phyloP scores from a whole-genome alignment of 2,797 vertebrate species.

The Leucoraja ocellata region DNA sequence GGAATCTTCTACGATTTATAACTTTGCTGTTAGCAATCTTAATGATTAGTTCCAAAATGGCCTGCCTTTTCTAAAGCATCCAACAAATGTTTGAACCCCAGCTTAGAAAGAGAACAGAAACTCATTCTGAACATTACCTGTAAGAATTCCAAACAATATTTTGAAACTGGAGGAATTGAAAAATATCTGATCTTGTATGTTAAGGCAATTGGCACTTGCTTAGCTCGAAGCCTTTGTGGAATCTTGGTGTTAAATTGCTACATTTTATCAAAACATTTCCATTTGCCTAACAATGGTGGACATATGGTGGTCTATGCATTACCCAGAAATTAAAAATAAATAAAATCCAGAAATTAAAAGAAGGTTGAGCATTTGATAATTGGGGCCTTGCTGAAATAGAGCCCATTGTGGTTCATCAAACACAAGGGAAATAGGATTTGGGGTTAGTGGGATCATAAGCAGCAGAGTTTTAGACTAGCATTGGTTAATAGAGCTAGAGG shows the following conservation, averaged over 20 bases:
- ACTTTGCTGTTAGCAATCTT: slow-evolving; percentile 13
- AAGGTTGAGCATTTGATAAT: too few species aligned
- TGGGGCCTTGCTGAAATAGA: too few species aligned
- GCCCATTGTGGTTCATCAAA: too few species aligned
- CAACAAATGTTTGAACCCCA: neutral
- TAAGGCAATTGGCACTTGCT: neutral
- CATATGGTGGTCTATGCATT: neutral
- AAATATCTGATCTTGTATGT: neutral
- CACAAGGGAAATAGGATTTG: too few species aligned
- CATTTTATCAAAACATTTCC: neutral
- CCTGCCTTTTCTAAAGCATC: neutral
- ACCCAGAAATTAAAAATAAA: too few species aligned
- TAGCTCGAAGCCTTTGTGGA: neutral
- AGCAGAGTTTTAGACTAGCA: too few species aligned
- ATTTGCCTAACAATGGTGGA: neutral
- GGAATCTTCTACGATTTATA: slow-evolving; percentile 4
- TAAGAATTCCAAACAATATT: neutral
- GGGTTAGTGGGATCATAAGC: too few species aligned
- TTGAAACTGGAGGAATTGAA: neutral
- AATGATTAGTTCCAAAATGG: slow-evolving; percentile 17
- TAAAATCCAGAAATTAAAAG: too few species aligned
- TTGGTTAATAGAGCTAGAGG: too few species aligned
- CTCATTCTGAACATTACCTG: neutral
- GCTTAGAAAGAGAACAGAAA: neutral
- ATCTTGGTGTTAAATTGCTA: neutral